Evolutionary conservation across 2,113 vertebrate species (phyloP), one percentile per base, ranked within the genome.

Genomic region (Xiphophorus maculatus): DNA sequence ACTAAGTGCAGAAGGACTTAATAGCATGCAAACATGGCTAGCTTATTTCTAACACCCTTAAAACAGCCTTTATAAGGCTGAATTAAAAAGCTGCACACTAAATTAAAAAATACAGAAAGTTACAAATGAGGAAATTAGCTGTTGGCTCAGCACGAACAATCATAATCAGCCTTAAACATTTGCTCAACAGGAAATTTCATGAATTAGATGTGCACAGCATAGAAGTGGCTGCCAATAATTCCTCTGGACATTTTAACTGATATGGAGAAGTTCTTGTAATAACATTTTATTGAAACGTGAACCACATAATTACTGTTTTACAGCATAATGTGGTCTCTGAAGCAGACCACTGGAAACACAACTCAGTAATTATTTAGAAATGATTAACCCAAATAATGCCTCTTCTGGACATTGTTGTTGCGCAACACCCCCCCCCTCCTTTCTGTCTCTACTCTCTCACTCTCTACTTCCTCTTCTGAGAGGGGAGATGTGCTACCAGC

Each of bases 161-260:
- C 40, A 70, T 63, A 81, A 76, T 76, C 30, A 79, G 68, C 30
- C 27, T 33, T 73, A 73, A 73, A 66, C 76, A 65, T 15, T 58
- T 32, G 54, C 68, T 10, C 62, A 78, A 72, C 75, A 80, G 77
- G 61, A 51, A 66, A 67, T 32, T 25, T 69, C 28, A 33, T 84
- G 25, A 62, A 83, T 73, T 69, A 75, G 15, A 5, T 12, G 60
- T 63, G 68, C 25, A n/a, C 9, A 33, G 19, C 69, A 61, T 61
- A 66, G 8, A 75, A 65, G 58, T 76, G 32, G 68, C 67, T 63
- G 14, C 30, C 33, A 66, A 51, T 37, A 63, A n/a, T 40, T 60
- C 28, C 15, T 29, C 35, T 66, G n/a, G 35, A 66, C 35, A 66
- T 48, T 67, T 29, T 9, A 44, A 15, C 66, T 44, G 66, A 67